Percentiles rank a stretch among this genome's conserved stretches.
Evolutionary conservation across 2,797 vertebrate species (phyloP).

Genomic region (Melanotaenia nigrans): DNA sequence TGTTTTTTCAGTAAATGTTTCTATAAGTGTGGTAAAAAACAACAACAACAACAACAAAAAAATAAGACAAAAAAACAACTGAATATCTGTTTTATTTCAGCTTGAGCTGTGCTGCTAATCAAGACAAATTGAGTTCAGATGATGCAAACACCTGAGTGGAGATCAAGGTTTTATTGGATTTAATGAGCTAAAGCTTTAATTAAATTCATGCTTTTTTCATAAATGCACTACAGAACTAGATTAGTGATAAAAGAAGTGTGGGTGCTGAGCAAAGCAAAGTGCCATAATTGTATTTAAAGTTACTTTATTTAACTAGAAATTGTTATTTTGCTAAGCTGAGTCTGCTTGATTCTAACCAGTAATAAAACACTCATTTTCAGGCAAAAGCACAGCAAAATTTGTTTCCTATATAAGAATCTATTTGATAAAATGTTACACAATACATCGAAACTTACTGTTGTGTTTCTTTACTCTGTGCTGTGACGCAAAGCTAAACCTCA

Average conservation of each 20-base stretch:
- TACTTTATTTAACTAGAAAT: background rate
- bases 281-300: background rate
- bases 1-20: too few relatives aligned
- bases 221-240: background rate
- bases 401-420: background rate
- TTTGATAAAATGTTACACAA: background rate
- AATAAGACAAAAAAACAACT: too few relatives aligned
- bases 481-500: constrained; percentile 54
- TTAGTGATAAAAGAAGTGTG: background rate
- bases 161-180: background rate
- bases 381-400: background rate
- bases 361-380: background rate
- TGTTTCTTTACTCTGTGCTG: constrained; percentile 23
- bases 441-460: background rate
- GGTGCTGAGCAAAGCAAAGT: background rate
- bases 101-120: too few relatives aligned
- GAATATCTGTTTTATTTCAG: too few relatives aligned
- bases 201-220: background rate
- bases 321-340: background rate
- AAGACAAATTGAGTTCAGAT: too few relatives aligned
- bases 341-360: background rate
- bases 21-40: too few relatives aligned
- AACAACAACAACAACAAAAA: too few relatives aligned
- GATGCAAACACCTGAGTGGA: too few relatives aligned
- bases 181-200: background rate